Base-by-base conservation (phyloP, 2,888 invertebrate genomes). In the Choreutis nemorana region DNA sequence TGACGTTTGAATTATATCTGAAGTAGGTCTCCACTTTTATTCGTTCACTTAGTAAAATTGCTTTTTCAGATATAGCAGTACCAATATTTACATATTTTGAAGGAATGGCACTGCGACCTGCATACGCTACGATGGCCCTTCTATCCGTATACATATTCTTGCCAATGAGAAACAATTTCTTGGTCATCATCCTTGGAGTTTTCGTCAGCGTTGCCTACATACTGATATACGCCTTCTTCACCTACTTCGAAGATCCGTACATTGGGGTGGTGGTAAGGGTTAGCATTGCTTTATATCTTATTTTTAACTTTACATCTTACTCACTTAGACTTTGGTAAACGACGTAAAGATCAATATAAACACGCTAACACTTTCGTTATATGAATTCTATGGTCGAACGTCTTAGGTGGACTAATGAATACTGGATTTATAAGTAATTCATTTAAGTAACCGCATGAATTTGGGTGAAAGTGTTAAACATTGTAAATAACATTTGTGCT, bases 131-230 rank as follows among this genome's bases (percentile, higher is more conserved):
- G 0, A 85, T 88, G 58, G 83, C 89, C 1, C 77, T 94, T 2
- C 81, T 94, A 28, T 87, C 90, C 1, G 86, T 89, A 37, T 93
- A 94, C 60, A 86, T 93, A 39, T 93, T 94, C 62, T 79, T 94
- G 41, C 92, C 93, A 1, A 81, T 94, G 49, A 84, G 88, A 12
- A 85, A 87, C 50, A 87, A 89, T 52, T 81, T 84, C 36, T 75
- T 89, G 36, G 87, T 89, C 0, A 80, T 89, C 14, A 49, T 87
- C 13, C 70, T 92, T 28, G 94, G 92, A 0, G 39, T 83, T 2
- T 60, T 87, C 0, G 85, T 90, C 8, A 87, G 90, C 23, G 37
- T 82, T 1, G 78, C 84, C 20, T 89, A 94, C 50, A 65, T 91
- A 2, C 39, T 72, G 4, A 62, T 70, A 11, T 59, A 62, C 25